These are phyloP conservation scores for Trichopoda pennipes DNA, from an alignment of 2,888 invertebrate species.

Conservation along the genomic window DNA sequence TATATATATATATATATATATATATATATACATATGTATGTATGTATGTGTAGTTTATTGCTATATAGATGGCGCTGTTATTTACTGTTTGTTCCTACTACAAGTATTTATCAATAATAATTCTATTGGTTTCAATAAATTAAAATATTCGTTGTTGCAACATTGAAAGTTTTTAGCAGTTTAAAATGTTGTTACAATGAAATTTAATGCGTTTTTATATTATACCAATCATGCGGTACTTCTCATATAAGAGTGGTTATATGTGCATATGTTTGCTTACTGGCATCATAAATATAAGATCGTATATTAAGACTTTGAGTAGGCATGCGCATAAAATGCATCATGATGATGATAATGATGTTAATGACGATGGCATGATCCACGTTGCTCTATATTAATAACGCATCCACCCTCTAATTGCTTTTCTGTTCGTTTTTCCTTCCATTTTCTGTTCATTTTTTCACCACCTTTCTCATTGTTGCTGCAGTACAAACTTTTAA, in stretches of 20 bases:
- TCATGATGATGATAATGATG: slow-evolving; percentile 19
- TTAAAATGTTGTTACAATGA: slow-evolving; percentile 61
- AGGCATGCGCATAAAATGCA: slow-evolving; percentile 48
- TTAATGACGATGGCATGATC: slow-evolving; percentile 44
- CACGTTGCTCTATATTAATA: slow-evolving; percentile 78
- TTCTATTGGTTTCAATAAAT: slow-evolving; percentile 55
- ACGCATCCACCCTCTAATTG: slow-evolving; percentile 81
- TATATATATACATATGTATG: background rate
- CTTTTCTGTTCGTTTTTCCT: slow-evolving; percentile 70
- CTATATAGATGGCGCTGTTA: slow-evolving; percentile 62
- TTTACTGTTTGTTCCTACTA: slow-evolving; percentile 10
- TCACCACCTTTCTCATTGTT: background rate
- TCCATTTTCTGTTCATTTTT: slow-evolving; percentile 24
- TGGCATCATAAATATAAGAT: slow-evolving; percentile 64
- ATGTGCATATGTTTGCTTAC: slow-evolving; percentile 13
- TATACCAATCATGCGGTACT: slow-evolving; percentile 2
- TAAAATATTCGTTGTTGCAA: slow-evolving; percentile 47
- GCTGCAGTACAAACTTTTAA: slow-evolving; percentile 7
- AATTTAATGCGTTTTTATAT: slow-evolving; percentile 64
- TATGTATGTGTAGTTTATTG: background rate
- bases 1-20: background rate
- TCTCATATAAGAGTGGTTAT: slow-evolving; percentile 29
- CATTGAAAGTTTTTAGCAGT: slow-evolving; percentile 41
- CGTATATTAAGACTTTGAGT: slow-evolving; percentile 65
- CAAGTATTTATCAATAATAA: slow-evolving; percentile 60